A percentile compares a stretch with the other conserved stretches of the same genome.
Evolutionary conservation across 2,888 invertebrate genomes (phyloP).

Genomic region (Aradus depressus): DNA sequence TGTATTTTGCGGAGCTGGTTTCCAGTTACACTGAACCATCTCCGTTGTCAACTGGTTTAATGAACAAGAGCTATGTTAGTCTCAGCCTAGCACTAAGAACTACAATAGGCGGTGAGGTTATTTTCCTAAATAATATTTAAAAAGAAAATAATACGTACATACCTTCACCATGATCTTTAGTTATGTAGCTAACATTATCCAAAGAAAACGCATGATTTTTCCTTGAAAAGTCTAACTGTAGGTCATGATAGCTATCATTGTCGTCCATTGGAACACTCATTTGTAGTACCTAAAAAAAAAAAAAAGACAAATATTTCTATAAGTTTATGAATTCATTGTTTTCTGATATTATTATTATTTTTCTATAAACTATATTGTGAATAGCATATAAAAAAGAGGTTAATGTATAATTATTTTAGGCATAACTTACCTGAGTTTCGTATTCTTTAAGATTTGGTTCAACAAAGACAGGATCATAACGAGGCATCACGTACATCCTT

Average conservation of each 20-base stretch:
- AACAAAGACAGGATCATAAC: conserved; percentile 59
- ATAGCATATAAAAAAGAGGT: background rate
- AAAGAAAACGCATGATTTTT: conserved; percentile 78
- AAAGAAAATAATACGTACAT: too few relatives aligned
- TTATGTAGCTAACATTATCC: conserved; percentile 80
- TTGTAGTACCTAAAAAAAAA: conserved; percentile 53
- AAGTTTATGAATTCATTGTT: background rate
- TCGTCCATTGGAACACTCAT: conserved; percentile 86
- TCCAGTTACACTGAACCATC: too few relatives aligned
- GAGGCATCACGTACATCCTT: conserved; percentile 58
- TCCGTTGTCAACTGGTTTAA: too few relatives aligned
- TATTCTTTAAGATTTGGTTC: conserved; percentile 83
- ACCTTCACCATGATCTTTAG: conserved; percentile 60
- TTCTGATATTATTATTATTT: background rate
- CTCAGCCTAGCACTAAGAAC: too few relatives aligned
- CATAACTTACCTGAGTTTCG: conserved; percentile 65
- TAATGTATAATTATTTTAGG: background rate
- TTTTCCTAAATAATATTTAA: too few relatives aligned
- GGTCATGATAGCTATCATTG: conserved; percentile 60
- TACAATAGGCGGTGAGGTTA: too few relatives aligned
- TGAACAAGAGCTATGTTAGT: too few relatives aligned
- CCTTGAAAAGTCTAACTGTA: conserved; percentile 76
- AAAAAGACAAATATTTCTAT: conserved; percentile 7
- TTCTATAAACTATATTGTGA: background rate
- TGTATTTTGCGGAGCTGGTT: too few relatives aligned